phyloP scores from a whole-genome alignment of 2,888 invertebrate species.

The Hemicrepidius hirtus region DNA sequence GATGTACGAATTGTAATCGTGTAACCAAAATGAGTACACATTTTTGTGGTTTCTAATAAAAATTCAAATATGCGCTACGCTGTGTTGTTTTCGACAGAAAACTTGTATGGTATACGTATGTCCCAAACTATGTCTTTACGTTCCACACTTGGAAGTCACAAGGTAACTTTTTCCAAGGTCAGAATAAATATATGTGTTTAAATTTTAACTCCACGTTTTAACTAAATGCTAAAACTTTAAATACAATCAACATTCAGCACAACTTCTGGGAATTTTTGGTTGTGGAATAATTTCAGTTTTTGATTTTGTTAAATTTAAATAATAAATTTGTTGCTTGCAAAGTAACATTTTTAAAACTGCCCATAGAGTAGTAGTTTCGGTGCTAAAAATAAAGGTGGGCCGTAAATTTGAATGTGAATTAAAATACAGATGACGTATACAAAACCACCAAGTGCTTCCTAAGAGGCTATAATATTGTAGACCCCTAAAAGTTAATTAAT shows the following conservation, averaged over 20 bases:
- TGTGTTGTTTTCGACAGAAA: constrained; percentile 18
- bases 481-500: too few species aligned
- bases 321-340: too few species aligned
- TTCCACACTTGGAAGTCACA: constrained; percentile 24
- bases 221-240: not conserved
- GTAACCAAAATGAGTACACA: not conserved
- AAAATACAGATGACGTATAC: not conserved
- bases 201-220: not conserved
- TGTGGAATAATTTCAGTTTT: not conserved
- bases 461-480: too few species aligned
- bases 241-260: not conserved
- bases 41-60: not conserved
- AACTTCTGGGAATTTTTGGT: not conserved
- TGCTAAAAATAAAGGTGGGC: too few species aligned
- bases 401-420: too few species aligned
- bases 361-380: too few species aligned
- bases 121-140: constrained; percentile 10
- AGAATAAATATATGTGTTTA: constrained; percentile 22
- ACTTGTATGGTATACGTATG: constrained; percentile 17
- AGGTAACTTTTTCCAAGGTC: constrained; percentile 29
- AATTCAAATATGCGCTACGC: constrained; percentile 13
- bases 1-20: too few species aligned
- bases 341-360: too few species aligned
- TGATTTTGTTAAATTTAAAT: too few species aligned
- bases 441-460: constrained; percentile 1